Percentiles rank a stretch among this genome's conserved stretches.
phyloP scores from a whole-genome alignment of 2,888 invertebrate genomes.

The Brenthis daphne region DNA sequence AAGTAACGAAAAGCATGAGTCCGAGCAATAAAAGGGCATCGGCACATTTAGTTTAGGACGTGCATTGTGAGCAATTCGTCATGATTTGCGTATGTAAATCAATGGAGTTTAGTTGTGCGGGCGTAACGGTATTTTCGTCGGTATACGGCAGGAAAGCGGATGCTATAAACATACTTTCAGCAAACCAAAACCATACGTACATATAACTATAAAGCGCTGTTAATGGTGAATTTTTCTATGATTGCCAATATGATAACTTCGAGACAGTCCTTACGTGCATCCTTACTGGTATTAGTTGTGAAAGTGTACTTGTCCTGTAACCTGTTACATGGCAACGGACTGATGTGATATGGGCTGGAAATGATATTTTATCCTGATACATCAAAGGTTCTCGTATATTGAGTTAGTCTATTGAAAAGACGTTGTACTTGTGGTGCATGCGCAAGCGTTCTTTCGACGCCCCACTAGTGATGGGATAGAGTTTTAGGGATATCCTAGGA shows the following conservation, averaged over 20 bases:
- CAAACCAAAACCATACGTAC: conserved; percentile 54
- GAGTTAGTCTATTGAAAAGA: too few relatives aligned
- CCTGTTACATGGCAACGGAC: too few relatives aligned
- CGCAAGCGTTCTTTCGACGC: too few relatives aligned
- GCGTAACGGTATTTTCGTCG: conserved; percentile 80
- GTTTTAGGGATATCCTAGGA: too few relatives aligned
- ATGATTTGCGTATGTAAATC: conserved; percentile 81
- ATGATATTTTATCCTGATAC: too few relatives aligned
- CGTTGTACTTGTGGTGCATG: too few relatives aligned
- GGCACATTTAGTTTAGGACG: conserved; percentile 60
- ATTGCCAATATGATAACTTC: conserved; percentile 1
- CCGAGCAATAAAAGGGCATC: conserved; percentile 48
- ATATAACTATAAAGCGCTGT: conserved; percentile 44
- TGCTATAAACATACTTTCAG: conserved; percentile 80
- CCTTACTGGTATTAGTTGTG: too few relatives aligned
- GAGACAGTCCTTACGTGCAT: too few relatives aligned
- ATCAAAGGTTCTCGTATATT: too few relatives aligned
- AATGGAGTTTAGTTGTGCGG: conserved; percentile 74
- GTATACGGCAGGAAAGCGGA: conserved; percentile 77
- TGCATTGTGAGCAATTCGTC: conserved; percentile 77
- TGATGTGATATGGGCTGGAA: too few relatives aligned
- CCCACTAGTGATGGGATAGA: too few relatives aligned
- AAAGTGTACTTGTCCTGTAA: too few relatives aligned
- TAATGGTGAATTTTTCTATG: conserved; percentile 25
- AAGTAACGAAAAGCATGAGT: conserved; percentile 24